Percentiles rank a stretch among this genome's conserved stretches.
Conservation (phyloP, 1,140 invertebrate species). For the Brachionus asplanchnoidis region DNA sequence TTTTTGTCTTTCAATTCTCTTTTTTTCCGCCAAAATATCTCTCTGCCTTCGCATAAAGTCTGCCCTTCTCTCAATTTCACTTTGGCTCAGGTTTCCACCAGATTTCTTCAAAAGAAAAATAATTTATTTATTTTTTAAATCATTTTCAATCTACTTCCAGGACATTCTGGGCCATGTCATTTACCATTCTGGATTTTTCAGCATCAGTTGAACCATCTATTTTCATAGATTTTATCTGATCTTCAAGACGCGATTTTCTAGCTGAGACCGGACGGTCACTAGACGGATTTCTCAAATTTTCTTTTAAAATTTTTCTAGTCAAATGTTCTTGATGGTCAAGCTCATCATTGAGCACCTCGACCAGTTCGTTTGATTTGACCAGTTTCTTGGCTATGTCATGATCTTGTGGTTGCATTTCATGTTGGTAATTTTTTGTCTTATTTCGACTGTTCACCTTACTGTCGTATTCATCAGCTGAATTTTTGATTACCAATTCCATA, state of each 20-base stretch:
- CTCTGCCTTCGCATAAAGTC: background rate
- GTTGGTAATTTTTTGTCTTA: too few species aligned
- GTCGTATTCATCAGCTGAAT: slow-evolving; percentile 9
- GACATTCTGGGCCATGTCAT: background rate
- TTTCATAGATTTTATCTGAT: background rate
- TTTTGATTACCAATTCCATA: background rate
- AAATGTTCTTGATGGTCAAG: background rate
- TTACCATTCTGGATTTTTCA: background rate
- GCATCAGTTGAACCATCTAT: background rate
- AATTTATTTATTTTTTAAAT: background rate
- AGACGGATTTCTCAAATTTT: background rate
- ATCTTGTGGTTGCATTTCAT: background rate
- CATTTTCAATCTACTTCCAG: background rate
- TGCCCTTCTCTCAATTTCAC: slow-evolving; percentile 1
- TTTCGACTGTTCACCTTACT: background rate
- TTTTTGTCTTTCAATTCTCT: background rate
- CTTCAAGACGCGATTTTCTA: background rate
- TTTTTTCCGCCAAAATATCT: background rate
- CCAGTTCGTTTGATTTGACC: background rate
- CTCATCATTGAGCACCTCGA: background rate
- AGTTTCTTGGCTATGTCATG: background rate
- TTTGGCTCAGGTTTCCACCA: slow-evolving; percentile 2
- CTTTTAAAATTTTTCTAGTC: background rate
- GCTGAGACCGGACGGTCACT: background rate
- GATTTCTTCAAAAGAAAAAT: background rate